Conservation (phyloP, 2,797 vertebrate genomes). For the Argyrosomus regius region DNA sequence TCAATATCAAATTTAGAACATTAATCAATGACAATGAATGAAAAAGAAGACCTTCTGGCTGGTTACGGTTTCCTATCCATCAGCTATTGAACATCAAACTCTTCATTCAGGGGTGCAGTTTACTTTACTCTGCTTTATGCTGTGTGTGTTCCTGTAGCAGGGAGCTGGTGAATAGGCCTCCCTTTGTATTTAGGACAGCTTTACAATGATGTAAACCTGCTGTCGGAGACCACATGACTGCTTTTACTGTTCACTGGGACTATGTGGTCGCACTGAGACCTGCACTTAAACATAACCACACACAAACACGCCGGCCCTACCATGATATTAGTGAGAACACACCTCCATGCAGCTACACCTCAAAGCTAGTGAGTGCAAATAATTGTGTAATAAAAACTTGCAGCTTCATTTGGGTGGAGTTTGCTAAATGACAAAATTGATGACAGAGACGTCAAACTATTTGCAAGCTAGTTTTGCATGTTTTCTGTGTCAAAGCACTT, state of each 20-base stretch:
- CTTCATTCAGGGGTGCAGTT: conserved; percentile 1
- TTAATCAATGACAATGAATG: not conserved
- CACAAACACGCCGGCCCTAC: conserved; percentile 14
- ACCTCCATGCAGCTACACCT: conserved; percentile 9
- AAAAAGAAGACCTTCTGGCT: not conserved
- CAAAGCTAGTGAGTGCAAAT: conserved; percentile 15
- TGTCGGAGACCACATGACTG: conserved; percentile 62
- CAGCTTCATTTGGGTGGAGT: conserved; percentile 11
- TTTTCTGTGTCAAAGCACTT: conserved; percentile 1
- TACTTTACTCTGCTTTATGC: conserved; percentile 17
- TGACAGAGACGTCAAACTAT: not conserved
- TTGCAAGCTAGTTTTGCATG: conserved; percentile 6
- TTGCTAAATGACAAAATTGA: not conserved
- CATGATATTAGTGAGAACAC: conserved; percentile 24
- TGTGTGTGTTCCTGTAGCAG: conserved; percentile 31
- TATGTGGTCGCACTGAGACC: conserved; percentile 19
- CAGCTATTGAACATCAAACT: not conserved
- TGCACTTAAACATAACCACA: conserved; percentile 42
- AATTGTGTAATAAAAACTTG: not conserved
- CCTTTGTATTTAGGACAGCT: conserved; percentile 56
- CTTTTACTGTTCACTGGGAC: conserved; percentile 40
- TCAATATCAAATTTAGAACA: not conserved
- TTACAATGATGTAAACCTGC: conserved; percentile 69
- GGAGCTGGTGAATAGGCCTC: conserved; percentile 45
- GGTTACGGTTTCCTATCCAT: not conserved